Evolutionary conservation across 53 echinoderm and acorn worm genomes (phyloP), one percentile per base, ranked within the genome.

Genomic region (Antedon mediterranea): DNA sequence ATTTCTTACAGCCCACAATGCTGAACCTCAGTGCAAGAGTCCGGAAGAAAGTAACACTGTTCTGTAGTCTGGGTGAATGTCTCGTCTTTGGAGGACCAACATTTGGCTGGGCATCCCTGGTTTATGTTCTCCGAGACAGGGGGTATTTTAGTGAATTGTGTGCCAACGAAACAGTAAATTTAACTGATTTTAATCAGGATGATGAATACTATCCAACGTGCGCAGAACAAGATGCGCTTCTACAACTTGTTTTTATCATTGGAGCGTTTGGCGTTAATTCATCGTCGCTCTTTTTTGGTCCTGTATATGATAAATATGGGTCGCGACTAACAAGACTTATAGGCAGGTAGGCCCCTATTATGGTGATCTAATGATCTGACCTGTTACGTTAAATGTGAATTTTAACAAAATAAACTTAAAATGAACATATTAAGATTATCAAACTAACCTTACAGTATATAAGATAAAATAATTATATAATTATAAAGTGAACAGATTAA

Each of bases 161-260:
- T 57, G 7, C 57, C 3, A 57, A 57, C 57, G 57, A 8, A 3
- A 57, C 57, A 11, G 23, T 26, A 57, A 2, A 6, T 15, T 6
- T 57, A 57, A 18, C 57, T 11, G 57, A 57, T 57, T 3, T 3
- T 57, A 23, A 15, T 57, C 14, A 81, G 14, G 0, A 37, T 5
- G 74, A 34, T 0, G 0, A 30, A 0, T 70, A 29, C 8, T 74
- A 76, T 72, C 78, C 80, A 2, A 82, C 78, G 18, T 94, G 94
- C 43, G 82, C 76, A 0, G 88, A 85, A 13, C 94, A 94, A 78
- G 94, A 94, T 72, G 87, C 85, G 0, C 72, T 80, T 43, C 83
- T 94, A 4, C 86, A 89, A 34, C 81, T 94, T 30, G 81, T 91
- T 0, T 94, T 94, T 71, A 94, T 91, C 2, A 34, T 94, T 0